Conservation (phyloP, 2,888 invertebrate genomes). For the Phyllotreta cruciferae region DNA sequence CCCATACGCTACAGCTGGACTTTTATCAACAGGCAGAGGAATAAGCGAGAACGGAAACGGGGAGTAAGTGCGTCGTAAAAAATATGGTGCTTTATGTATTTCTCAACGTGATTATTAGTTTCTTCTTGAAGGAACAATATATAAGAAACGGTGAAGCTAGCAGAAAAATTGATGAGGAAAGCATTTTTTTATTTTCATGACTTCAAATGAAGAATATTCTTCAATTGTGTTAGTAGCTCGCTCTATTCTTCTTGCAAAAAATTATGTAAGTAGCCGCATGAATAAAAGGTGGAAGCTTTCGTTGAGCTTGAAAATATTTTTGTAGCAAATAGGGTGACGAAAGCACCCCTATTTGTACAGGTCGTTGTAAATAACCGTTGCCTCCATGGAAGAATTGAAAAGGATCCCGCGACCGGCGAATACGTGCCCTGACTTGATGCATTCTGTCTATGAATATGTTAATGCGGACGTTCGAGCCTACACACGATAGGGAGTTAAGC, state of each 20-base stretch:
- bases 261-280: no score
- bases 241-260: no score
- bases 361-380: constrained; percentile 49
- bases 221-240: no score
- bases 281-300: background rate
- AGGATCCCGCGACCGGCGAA: constrained; percentile 51
- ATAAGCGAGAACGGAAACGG: constrained; percentile 22
- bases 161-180: no score
- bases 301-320: constrained; percentile 7
- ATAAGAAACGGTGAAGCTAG: no score
- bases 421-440: constrained; percentile 52
- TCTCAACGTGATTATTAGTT: constrained; percentile 3
- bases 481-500: constrained; percentile 41
- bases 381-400: constrained; percentile 49
- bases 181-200: no score
- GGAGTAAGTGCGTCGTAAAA: constrained; percentile 18
- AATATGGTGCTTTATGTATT: constrained; percentile 3
- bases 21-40: constrained; percentile 26
- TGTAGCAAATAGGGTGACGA: constrained; percentile 33
- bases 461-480: constrained; percentile 40
- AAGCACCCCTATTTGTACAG: constrained; percentile 44
- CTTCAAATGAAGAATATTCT: background rate
- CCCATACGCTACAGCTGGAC: constrained; percentile 40
- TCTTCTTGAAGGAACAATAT: background rate
- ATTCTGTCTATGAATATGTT: constrained; percentile 53